phyloP scores from a whole-genome alignment of 2,113 vertebrate species.

The Lycaon pictus region DNA sequence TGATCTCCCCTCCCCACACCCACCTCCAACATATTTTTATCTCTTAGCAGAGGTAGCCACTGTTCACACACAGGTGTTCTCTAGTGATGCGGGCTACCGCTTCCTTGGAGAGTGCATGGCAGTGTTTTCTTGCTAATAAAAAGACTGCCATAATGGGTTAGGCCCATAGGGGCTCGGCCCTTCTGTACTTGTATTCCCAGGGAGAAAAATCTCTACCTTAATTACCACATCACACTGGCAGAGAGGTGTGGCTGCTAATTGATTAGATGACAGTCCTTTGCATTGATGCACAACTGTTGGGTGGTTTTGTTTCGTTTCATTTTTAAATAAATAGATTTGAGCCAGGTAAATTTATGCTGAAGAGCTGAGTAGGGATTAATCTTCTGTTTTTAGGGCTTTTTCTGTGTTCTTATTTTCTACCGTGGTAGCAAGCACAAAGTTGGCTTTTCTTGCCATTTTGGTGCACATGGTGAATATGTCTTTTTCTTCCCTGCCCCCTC shows the following conservation, averaged over 20 bases:
- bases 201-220: constrained; percentile 68
- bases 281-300: not conserved
- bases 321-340: not conserved
- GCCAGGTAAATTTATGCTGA: not conserved
- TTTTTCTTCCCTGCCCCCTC: not conserved
- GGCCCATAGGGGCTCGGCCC: constrained; percentile 71
- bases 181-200: constrained; percentile 73
- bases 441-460: not conserved
- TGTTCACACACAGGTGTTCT: not conserved
- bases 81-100: not conserved
- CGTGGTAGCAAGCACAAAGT: not conserved
- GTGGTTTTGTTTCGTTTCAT: not conserved
- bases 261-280: constrained; percentile 64
- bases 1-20: not conserved
- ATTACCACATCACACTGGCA: constrained; percentile 68
- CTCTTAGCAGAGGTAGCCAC: not conserved
- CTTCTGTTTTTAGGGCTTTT: not conserved
- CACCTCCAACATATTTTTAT: not conserved
- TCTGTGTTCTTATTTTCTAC: not conserved
- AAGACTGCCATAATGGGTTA: constrained; percentile 67
- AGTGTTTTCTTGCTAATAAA: constrained; percentile 57
- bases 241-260: constrained; percentile 71
- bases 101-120: constrained; percentile 19
- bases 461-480: not conserved
- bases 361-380: not conserved